These are phyloP conservation scores for Nothocercus julius DNA, from an alignment of 2,113 vertebrate species.

Conservation along the genomic window DNA sequence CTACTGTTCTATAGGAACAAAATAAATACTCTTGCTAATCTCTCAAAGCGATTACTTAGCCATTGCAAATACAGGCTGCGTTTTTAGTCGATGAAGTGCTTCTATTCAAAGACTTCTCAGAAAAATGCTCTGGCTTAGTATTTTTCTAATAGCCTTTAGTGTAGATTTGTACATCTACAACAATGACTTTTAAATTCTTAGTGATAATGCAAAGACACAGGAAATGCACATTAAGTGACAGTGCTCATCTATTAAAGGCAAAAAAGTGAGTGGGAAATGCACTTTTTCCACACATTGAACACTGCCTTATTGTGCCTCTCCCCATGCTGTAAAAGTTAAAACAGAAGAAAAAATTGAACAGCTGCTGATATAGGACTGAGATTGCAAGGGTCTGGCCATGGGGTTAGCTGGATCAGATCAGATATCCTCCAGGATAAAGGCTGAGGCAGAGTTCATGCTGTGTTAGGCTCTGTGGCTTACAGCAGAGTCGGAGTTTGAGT, in stretches of 20 bases:
- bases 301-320: not conserved
- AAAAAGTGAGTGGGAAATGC: not conserved
- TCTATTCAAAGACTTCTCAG: not conserved
- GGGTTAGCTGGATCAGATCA: not conserved
- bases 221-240: not conserved
- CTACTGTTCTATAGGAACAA: not conserved
- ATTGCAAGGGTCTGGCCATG: not conserved
- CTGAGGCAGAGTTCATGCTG: not conserved
- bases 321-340: not conserved
- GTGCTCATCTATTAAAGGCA: not conserved
- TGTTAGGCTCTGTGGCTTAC: not conserved
- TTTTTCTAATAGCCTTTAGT: not conserved
- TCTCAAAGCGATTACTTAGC: slow-evolving; percentile 30
- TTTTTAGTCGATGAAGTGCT: slow-evolving; percentile 2
- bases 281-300: not conserved
- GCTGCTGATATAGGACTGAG: not conserved
- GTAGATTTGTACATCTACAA: not conserved
- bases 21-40: slow-evolving; percentile 57
- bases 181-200: not conserved
- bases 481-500: not conserved
- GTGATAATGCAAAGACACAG: not conserved
- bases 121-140: not conserved
- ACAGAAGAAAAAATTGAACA: not conserved
- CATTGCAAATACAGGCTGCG: slow-evolving; percentile 23
- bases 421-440: not conserved